Evolutionary conservation across 2,888 invertebrate species (phyloP), one percentile per base, ranked within the genome.

Genomic region (Sminthurinus aureus): DNA sequence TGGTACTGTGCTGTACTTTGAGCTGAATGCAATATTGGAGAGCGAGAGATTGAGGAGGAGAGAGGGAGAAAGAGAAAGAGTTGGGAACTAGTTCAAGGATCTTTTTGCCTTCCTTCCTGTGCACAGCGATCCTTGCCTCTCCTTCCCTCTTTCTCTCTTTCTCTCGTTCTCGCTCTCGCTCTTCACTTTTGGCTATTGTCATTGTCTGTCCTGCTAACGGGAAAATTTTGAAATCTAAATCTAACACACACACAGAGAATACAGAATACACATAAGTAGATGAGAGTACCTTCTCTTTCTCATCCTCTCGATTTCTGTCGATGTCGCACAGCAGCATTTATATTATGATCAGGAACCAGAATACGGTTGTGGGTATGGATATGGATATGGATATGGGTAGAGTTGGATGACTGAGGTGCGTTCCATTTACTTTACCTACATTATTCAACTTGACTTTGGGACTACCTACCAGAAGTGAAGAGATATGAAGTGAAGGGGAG

Each of bases 331-430:
- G n/a, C n/a, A n/a, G n/a, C n/a, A n/a, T n/a, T n/a, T n/a, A n/a
- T n/a, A n/a, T n/a, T n/a, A n/a, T n/a, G n/a, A n/a, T n/a, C n/a
- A n/a, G n/a, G n/a, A n/a, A n/a, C n/a, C n/a, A n/a, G n/a, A n/a
- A n/a, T n/a, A n/a, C n/a, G n/a, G n/a, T n/a, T n/a, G n/a, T n/a
- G n/a, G n/a, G 6, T 38, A 4, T 38, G 38, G 38, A 6, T 38
- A 4, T 38, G 38, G 38, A 38, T 38, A 4, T 38, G 38, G 38
- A 38, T 38, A 38, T 18, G 38, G 26, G 26, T 6, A 38, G n/a
- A 76, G 75, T 50, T 51, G n/a, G n/a, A n/a, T n/a, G n/a, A n/a
- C n/a, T n/a, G 51, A 76, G 75, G 38, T 76, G 51, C 15, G 38
- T 13, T 74, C 26, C 24, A 20, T 38, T 38, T 38, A 38, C 38